phyloP scores from a whole-genome alignment of 35 echinoderm and acorn worm species.

The Strongylocentrotus purpuratus region DNA sequence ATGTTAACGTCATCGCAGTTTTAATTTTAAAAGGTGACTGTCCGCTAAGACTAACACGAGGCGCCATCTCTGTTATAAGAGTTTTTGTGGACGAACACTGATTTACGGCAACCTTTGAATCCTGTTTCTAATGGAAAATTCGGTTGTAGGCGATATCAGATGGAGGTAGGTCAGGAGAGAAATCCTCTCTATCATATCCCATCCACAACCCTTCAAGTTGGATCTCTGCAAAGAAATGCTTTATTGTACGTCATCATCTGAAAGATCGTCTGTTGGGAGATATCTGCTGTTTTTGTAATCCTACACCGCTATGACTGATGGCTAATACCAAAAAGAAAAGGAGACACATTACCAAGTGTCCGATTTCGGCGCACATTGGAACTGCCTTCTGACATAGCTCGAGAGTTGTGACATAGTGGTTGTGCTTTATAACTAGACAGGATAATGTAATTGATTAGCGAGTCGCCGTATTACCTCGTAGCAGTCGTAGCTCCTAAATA shows the following conservation, averaged over 20 bases:
- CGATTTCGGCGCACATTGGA: not conserved
- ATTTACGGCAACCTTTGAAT: slow-evolving; percentile 6
- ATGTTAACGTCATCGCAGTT: not conserved
- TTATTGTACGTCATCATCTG: not conserved
- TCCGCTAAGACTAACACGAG: not conserved
- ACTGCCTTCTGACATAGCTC: not conserved
- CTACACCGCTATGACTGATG: not conserved
- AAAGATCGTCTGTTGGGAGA: not conserved
- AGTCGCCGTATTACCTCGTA: not conserved
- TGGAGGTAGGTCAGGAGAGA: not conserved
- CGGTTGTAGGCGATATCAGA: not conserved
- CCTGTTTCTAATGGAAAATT: not conserved
- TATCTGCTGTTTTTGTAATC: not conserved
- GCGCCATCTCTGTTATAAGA: not conserved
- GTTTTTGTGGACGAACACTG: not conserved
- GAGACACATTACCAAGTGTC: not conserved
- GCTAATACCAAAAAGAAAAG: not conserved
- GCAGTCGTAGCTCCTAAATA: not conserved
- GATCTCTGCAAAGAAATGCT: not conserved
- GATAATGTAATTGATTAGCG: not conserved
- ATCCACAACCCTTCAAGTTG: not conserved
- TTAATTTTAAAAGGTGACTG: not conserved
- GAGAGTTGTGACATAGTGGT: not conserved
- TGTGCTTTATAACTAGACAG: not conserved
- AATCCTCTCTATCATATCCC: not conserved